phyloP scores from a whole-genome alignment of 2,113 vertebrate species.

The Pyrgilauda ruficollis region DNA sequence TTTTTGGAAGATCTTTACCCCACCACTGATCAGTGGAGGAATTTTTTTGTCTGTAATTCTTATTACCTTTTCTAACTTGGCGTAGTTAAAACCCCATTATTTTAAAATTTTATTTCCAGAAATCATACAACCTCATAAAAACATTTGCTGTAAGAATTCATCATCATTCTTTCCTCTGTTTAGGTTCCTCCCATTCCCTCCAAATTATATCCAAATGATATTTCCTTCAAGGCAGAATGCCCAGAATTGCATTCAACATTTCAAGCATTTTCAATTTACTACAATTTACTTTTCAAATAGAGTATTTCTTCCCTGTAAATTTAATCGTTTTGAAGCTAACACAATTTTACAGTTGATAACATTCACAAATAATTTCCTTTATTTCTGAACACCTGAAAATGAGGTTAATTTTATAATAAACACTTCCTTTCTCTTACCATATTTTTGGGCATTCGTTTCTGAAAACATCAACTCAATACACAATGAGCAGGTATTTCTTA shows the following conservation, averaged over 20 bases:
- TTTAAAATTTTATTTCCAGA: background rate
- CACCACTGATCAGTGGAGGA: background rate
- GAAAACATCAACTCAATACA: background rate
- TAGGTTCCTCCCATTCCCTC: background rate
- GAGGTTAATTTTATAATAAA: background rate
- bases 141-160: background rate
- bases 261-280: background rate
- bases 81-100: fast-evolving
- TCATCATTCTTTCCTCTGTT: background rate
- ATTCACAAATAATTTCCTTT: background rate
- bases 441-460: background rate
- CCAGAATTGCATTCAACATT: background rate
- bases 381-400: background rate
- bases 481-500: background rate
- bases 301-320: background rate
- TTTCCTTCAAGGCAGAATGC: background rate
- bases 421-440: background rate
- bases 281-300: background rate
- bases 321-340: background rate
- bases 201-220: background rate
- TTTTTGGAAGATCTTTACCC: background rate
- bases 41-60: background rate
- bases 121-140: background rate
- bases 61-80: background rate
- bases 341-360: background rate